Base-by-base conservation (phyloP, 2,888 invertebrate species). In the Drosophila mercatorum region DNA sequence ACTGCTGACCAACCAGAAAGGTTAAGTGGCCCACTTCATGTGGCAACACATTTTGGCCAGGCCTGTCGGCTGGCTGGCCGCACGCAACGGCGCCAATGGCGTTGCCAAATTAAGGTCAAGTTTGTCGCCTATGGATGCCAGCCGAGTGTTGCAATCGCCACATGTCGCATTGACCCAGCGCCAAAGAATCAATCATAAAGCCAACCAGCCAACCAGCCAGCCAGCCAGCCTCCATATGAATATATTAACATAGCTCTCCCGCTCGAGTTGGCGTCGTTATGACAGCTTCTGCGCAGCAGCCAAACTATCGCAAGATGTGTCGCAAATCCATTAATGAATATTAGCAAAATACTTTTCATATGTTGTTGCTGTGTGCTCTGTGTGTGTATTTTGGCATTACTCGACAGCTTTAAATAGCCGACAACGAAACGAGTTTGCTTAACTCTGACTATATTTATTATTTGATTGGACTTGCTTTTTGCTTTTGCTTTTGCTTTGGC, bases 41-140 rank as follows among this genome's bases (percentile, higher is more conserved):
- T 63, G 74, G 65, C 53, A 68, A 69, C 64, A 65, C 51, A 67
- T 56, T 70, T 57, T 47, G 60, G 51, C 62, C 53, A 60, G 63
- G 46, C 65, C 40, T 28, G n/a, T 26, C 40, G 40, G 38, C 43
- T 43, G 61, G 49, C 26, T 66, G 71, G 77, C 55, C 8, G 49
- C 14, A 38, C 78, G 56, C 67, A 57, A 60, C 28, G 70, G 64
- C 69, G 40, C 47, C 69, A 51, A 44, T 38, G 61, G 58, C 78
- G 67, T 63, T 70, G 68, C 74, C 79, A 81, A 81, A 81, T 84
- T 80, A 81, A 81, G 80, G 84, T 81, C 84, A 81, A 81, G 80
- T 80, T 83, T 81, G 80, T 69, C 66, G 72, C 72, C 65, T 62
- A 67, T 80, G 78, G 72, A 69, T 72, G 80, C 67, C 69, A 78